phyloP scores from a whole-genome alignment of 2,113 vertebrate species.

The Morone saxatilis region DNA sequence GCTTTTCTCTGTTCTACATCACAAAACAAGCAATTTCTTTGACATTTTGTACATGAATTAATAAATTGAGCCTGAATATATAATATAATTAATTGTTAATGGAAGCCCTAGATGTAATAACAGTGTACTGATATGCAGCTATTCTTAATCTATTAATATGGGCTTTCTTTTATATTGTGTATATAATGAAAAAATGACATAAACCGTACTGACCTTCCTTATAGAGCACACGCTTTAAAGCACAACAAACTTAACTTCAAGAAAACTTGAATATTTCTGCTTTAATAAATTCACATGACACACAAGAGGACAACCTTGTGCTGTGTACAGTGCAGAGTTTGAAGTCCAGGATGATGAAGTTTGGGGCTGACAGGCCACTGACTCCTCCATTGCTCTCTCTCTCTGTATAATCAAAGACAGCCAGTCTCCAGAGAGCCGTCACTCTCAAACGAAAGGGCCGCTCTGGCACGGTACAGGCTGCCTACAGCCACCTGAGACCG shows the following conservation, averaged over 20 bases:
- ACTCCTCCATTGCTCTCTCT: slow-evolving; percentile 44
- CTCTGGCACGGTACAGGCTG: slow-evolving; percentile 52
- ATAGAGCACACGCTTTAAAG: not conserved
- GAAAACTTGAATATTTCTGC: not conserved
- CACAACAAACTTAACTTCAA: not conserved
- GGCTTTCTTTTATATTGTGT: not conserved
- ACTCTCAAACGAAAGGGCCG: slow-evolving; percentile 57
- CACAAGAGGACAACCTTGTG: slow-evolving; percentile 5
- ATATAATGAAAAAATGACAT: not conserved
- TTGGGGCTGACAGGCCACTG: slow-evolving; percentile 56
- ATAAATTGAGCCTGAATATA: not conserved
- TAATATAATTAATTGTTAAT: not conserved
- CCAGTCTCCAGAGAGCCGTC: slow-evolving; percentile 65
- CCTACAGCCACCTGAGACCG: slow-evolving; percentile 71
- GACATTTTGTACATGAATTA: not conserved
- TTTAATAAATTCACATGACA: slow-evolving; percentile 5
- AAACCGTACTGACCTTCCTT: not conserved
- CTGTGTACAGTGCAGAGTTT: slow-evolving; percentile 20
- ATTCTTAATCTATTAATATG: not conserved
- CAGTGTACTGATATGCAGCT: not conserved
- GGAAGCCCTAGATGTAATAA: not conserved
- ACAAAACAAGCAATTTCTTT: not conserved
- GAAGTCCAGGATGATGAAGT: slow-evolving; percentile 58
- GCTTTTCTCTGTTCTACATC: not conserved
- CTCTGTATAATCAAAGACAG: slow-evolving; percentile 64